Conservation (phyloP, 1,140 invertebrate genomes). For the Coenobita brevimanus region DNA sequence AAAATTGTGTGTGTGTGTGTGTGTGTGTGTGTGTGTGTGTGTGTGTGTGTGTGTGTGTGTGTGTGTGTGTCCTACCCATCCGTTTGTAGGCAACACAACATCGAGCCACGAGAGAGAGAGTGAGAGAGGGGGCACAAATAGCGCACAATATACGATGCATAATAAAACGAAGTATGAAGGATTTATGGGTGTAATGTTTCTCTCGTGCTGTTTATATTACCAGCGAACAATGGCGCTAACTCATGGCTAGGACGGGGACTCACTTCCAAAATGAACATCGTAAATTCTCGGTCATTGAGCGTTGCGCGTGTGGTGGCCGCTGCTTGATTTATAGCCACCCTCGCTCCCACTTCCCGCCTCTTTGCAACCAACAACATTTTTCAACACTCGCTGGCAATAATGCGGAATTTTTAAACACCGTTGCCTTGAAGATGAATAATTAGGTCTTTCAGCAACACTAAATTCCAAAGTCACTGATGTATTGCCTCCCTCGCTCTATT, state of each 20-base stretch:
- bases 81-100: background rate
- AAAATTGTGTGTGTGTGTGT: no score
- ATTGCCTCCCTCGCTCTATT: no score
- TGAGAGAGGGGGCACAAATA: conserved; percentile 25
- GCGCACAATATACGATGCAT: background rate
- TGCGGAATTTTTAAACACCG: no score
- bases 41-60: conserved; percentile 23
- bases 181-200: conserved; percentile 59
- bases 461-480: no score
- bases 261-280: conserved; percentile 40
- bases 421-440: no score
- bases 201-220: conserved; percentile 53
- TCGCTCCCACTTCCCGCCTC: no score
- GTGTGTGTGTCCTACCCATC: no score
- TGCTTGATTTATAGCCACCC: no score
- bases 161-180: conserved; percentile 56
- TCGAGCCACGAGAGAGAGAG: background rate
- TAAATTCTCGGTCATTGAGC: conserved; percentile 15
- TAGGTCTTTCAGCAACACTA: no score
- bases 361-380: no score
- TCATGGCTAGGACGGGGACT: conserved; percentile 25
- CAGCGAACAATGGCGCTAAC: conserved; percentile 13
- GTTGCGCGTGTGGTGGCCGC: background rate
- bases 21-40: conserved; percentile 39
- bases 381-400: no score